Percentiles rank a stretch among this genome's conserved stretches.
phyloP scores from a whole-genome alignment of 2,888 invertebrate species.

The Synergus itoensis region DNA sequence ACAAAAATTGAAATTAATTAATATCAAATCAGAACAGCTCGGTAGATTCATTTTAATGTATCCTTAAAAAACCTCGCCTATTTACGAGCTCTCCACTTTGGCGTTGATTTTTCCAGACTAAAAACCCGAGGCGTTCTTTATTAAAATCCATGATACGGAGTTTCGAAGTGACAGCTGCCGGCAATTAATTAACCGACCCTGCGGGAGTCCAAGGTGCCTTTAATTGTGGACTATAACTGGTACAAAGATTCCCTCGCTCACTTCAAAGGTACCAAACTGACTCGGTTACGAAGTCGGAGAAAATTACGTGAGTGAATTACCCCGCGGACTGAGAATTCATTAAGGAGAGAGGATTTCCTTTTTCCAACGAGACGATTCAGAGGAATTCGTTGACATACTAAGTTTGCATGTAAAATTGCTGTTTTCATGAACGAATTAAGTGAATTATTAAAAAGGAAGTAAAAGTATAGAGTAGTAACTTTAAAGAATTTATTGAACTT shows the following conservation, averaged over 20 bases:
- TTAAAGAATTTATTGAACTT: background rate
- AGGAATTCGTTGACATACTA: slow-evolving; percentile 11
- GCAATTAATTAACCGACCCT: slow-evolving; percentile 66
- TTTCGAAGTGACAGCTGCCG: slow-evolving; percentile 62
- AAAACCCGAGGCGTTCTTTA: slow-evolving; percentile 61
- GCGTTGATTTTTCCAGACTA: slow-evolving; percentile 37
- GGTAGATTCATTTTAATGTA: slow-evolving; percentile 12
- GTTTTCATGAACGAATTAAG: slow-evolving; percentile 12
- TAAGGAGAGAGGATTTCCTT: slow-evolving; percentile 49
- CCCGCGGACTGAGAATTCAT: slow-evolving; percentile 56
- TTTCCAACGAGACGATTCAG: slow-evolving; percentile 40
- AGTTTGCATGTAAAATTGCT: slow-evolving; percentile 21
- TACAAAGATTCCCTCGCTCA: slow-evolving; percentile 50
- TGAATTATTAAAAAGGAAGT: background rate
- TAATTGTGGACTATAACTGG: slow-evolving; percentile 55
- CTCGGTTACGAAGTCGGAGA: slow-evolving; percentile 49
- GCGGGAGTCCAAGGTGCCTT: slow-evolving; percentile 48
- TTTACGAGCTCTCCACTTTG: slow-evolving; percentile 6
- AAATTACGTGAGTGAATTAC: slow-evolving; percentile 57
- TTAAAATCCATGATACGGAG: slow-evolving; percentile 55
- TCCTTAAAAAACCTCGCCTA: background rate
- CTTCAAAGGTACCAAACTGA: slow-evolving; percentile 48
- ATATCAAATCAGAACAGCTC: background rate
- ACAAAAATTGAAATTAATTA: background rate
- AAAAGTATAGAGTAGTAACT: background rate